Evolutionary conservation across 1,140 invertebrate species (phyloP).

Genomic region (Drosophila sucinea): DNA sequence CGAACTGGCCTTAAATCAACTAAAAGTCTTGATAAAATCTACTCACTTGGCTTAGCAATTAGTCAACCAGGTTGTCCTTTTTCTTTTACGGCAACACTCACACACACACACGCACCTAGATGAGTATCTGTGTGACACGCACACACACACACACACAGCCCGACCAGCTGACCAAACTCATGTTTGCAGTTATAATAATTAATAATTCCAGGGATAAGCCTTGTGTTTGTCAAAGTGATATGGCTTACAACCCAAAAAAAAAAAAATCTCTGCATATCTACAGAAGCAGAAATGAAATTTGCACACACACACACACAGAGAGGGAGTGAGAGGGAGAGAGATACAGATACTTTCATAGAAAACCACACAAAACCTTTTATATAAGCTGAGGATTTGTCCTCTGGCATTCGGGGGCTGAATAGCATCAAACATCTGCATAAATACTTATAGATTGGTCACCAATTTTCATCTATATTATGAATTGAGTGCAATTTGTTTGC

Average conservation of each 20-base stretch:
- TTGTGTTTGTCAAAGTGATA: conserved; percentile 79
- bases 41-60: conserved; percentile 52
- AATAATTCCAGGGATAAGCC: conserved; percentile 78
- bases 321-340: conserved; percentile 35
- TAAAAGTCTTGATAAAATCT: conserved; percentile 14
- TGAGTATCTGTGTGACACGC: conserved; percentile 9
- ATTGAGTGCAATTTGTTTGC: conserved; percentile 2
- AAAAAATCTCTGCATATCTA: neutral
- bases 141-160: conserved; percentile 10
- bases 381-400: conserved; percentile 32
- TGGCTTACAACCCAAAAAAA: conserved; percentile 43
- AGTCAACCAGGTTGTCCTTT: conserved; percentile 54
- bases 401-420: conserved; percentile 8
- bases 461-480: conserved; percentile 13
- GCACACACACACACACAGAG: conserved; percentile 43
- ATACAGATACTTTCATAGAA: conserved; percentile 19
- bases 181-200: conserved; percentile 78
- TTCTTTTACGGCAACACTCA: conserved; percentile 24
- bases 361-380: conserved; percentile 22
- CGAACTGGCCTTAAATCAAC: neutral
- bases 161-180: conserved; percentile 57
- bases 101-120: conserved; percentile 20
- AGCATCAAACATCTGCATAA: conserved; percentile 67
- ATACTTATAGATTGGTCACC: conserved; percentile 38
- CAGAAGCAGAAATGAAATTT: conserved; percentile 28